Evolutionary conservation across 2,888 invertebrate genomes (phyloP).

Genomic region (Glomeris marginata): DNA sequence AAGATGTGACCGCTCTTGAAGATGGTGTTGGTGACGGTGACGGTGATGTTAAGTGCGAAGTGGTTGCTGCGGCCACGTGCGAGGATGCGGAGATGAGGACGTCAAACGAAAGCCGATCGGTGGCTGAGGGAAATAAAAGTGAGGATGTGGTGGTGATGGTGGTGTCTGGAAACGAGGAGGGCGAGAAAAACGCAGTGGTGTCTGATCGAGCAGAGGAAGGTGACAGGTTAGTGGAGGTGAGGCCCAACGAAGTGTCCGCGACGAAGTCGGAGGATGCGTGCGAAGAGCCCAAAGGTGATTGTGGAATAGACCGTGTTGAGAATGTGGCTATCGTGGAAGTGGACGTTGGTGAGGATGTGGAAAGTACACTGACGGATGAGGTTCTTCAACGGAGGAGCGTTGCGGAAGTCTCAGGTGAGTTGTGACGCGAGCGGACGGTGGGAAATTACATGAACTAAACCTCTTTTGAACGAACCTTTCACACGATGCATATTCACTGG

Average conservation of each 20-base stretch:
- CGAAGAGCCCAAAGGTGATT: conserved; percentile 11
- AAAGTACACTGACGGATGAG: neutral
- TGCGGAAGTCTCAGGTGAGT: too few species aligned
- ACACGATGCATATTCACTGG: too few species aligned
- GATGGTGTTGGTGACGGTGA: neutral
- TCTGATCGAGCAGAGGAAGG: neutral
- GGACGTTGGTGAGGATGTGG: neutral
- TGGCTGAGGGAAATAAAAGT: neutral
- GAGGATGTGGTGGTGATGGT: neutral
- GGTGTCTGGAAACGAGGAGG: conserved; percentile 12
- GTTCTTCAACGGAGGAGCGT: too few species aligned
- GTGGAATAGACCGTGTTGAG: conserved; percentile 3
- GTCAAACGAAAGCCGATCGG: neutral
- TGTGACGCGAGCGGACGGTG: too few species aligned
- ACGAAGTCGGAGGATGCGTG: conserved; percentile 12
- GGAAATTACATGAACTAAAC: too few species aligned
- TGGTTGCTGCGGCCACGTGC: neutral
- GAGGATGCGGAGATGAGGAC: conserved; percentile 1
- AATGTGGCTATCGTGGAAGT: neutral
- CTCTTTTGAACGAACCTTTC: too few species aligned
- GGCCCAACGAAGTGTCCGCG: neutral
- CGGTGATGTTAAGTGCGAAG: neutral
- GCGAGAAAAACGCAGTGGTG: conserved; percentile 6
- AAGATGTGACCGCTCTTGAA: neutral
- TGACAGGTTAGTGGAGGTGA: neutral